These are phyloP conservation scores for Aporophyla lueneburgensis DNA, from an alignment of 2,888 invertebrate species.

Conservation along the genomic window DNA sequence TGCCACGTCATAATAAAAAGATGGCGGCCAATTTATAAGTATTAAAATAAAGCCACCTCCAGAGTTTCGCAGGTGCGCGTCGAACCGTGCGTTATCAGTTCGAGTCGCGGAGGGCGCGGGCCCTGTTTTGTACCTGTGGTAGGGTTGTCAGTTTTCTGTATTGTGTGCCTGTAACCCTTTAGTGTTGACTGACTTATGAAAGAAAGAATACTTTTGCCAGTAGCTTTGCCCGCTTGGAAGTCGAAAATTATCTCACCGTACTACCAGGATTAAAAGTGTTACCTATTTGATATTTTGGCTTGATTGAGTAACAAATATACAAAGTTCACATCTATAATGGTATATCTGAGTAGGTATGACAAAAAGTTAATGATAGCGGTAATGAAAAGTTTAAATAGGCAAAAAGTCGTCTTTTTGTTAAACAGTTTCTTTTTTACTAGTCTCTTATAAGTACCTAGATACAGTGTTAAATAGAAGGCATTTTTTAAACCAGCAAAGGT, in stretches of 20 bases:
- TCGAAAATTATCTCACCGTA: too few relatives aligned
- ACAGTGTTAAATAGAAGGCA: background rate
- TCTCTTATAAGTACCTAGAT: background rate
- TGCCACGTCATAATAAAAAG: constrained; percentile 60
- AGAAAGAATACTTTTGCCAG: too few relatives aligned
- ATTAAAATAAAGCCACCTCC: constrained; percentile 67
- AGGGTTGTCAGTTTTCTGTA: constrained; percentile 50
- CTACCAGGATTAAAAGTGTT: too few relatives aligned
- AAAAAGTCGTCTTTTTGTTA: background rate
- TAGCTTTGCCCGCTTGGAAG: too few relatives aligned
- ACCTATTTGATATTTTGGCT: too few relatives aligned
- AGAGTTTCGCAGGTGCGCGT: constrained; percentile 65
- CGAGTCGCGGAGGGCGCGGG: constrained; percentile 65
- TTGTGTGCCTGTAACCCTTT: constrained; percentile 1
- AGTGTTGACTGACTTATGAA: too few relatives aligned
- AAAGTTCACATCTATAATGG: too few relatives aligned
- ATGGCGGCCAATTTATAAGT: constrained; percentile 57
- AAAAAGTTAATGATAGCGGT: constrained; percentile 28
- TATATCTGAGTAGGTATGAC: too few relatives aligned
- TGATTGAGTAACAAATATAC: too few relatives aligned
- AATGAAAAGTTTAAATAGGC: constrained; percentile 18
- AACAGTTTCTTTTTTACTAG: background rate
- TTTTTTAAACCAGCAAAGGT: background rate
- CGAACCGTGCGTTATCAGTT: constrained; percentile 79
- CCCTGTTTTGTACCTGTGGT: constrained; percentile 57